Conservation (phyloP, 2,797 vertebrate genomes). For the Echeneis naucrates region DNA sequence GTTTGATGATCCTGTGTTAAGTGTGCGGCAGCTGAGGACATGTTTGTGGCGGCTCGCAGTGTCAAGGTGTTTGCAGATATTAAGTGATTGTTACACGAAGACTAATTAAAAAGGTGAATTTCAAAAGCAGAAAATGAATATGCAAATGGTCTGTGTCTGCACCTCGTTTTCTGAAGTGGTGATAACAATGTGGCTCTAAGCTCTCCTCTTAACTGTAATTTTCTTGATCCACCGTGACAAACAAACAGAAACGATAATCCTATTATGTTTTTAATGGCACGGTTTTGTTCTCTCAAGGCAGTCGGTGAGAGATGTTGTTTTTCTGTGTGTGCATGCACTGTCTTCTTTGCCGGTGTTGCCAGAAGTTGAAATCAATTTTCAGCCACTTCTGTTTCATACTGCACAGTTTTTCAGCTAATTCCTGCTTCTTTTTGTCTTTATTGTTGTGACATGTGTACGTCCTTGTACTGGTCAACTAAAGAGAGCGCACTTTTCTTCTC, state of each 20-base stretch:
- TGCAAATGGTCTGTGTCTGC: slow-evolving; percentile 83
- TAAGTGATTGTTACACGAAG: slow-evolving; percentile 75
- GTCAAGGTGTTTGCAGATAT: slow-evolving; percentile 79
- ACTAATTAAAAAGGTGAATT: slow-evolving; percentile 87
- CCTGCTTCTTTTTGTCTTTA: slow-evolving; percentile 59
- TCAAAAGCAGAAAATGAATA: slow-evolving; percentile 85
- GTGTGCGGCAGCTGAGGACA: slow-evolving; percentile 52
- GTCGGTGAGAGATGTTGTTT: slow-evolving; percentile 65
- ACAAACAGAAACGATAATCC: slow-evolving; percentile 90
- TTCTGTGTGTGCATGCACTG: slow-evolving; percentile 40
- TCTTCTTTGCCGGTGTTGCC: slow-evolving; percentile 70
- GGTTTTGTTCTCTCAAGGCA: slow-evolving; percentile 84
- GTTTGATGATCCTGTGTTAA: slow-evolving; percentile 72
- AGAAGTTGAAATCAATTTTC: slow-evolving; percentile 86
- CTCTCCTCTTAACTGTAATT: slow-evolving; percentile 87
- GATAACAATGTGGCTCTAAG: slow-evolving; percentile 88
- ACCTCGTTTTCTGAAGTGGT: slow-evolving; percentile 79
- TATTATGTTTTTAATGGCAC: slow-evolving; percentile 88
- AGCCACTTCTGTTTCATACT: slow-evolving; percentile 66
- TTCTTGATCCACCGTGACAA: slow-evolving; percentile 89
- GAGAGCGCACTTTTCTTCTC: slow-evolving; percentile 39
- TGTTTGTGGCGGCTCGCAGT: slow-evolving; percentile 56
- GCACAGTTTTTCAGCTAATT: slow-evolving; percentile 54
- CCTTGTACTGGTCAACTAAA: slow-evolving; percentile 70
- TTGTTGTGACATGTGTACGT: slow-evolving; percentile 62